Conservation (phyloP, 1,140 invertebrate species). For the Eumaeus atala region DNA sequence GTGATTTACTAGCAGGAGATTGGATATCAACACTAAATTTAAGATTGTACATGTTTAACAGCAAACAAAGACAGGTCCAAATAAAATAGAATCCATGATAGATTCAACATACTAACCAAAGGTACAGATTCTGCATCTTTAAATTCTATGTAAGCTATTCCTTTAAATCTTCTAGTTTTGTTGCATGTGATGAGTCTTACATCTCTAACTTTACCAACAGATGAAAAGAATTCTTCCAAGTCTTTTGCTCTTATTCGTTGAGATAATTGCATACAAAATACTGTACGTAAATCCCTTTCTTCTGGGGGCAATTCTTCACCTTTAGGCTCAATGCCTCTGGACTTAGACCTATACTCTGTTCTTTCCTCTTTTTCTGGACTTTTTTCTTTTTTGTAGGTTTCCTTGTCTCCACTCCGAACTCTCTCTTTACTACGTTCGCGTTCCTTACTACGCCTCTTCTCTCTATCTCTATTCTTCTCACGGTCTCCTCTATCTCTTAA, state of each 20-base stretch:
- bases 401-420: constrained; percentile 15
- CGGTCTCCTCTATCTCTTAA: constrained; percentile 42
- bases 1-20: too few species aligned
- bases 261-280: constrained; percentile 98
- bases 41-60: background rate
- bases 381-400: constrained; percentile 36
- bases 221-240: constrained; percentile 99
- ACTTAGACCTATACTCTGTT: constrained; percentile 62
- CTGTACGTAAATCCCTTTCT: constrained; percentile 97
- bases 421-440: constrained; percentile 42
- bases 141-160: constrained; percentile 99
- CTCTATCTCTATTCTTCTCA: constrained; percentile 40
- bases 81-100: background rate
- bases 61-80: background rate
- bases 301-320: constrained; percentile 93
- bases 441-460: constrained; percentile 45
- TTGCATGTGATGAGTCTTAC: constrained; percentile 99
- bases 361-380: constrained; percentile 42
- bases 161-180: constrained; percentile 98
- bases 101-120: constrained; percentile 85
- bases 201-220: constrained; percentile 98
- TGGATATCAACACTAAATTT: too few species aligned
- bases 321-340: constrained; percentile 58
- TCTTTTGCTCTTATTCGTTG: constrained; percentile 95
- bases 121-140: constrained; percentile 98